Percentiles rank a stretch among this genome's conserved stretches.
These are phyloP conservation scores for Cremastobaeus sp. DNA, from an alignment of 2,888 invertebrate species.

Conservation along the genomic window DNA sequence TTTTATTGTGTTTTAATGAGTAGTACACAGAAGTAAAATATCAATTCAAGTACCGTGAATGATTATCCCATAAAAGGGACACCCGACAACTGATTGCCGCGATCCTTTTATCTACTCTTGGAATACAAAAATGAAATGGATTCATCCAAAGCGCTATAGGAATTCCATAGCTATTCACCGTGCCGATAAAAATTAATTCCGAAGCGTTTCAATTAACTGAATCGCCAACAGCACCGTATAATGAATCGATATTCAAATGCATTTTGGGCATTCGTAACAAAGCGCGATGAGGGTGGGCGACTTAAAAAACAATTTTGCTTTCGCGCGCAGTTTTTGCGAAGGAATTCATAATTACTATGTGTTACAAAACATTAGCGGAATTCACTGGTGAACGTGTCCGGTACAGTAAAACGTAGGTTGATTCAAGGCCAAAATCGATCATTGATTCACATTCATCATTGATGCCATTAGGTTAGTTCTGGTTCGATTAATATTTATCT, in stretches of 20 bases:
- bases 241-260: constrained; percentile 14
- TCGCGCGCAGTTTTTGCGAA: too few relatives aligned
- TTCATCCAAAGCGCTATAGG: too few relatives aligned
- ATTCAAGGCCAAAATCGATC: constrained; percentile 42
- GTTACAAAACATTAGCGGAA: neutral
- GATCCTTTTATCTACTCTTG: too few relatives aligned
- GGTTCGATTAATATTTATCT: constrained; percentile 45
- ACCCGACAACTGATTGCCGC: too few relatives aligned
- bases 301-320: neutral
- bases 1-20: too few relatives aligned
- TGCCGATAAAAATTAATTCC: constrained; percentile 1
- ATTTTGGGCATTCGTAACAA: too few relatives aligned
- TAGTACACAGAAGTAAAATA: too few relatives aligned
- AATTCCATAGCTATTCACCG: too few relatives aligned
- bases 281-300: too few relatives aligned
- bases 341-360: constrained; percentile 7
- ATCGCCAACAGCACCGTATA: constrained; percentile 1
- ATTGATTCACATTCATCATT: constrained; percentile 48
- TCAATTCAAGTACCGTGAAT: too few relatives aligned
- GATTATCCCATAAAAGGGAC: too few relatives aligned
- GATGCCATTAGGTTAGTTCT: constrained; percentile 35
- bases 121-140: too few relatives aligned
- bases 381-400: constrained; percentile 6
- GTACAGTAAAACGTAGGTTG: constrained; percentile 24
- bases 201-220: constrained; percentile 17